Base-by-base conservation (phyloP, 2,888 invertebrate genomes). In the Lithosia quadra region DNA sequence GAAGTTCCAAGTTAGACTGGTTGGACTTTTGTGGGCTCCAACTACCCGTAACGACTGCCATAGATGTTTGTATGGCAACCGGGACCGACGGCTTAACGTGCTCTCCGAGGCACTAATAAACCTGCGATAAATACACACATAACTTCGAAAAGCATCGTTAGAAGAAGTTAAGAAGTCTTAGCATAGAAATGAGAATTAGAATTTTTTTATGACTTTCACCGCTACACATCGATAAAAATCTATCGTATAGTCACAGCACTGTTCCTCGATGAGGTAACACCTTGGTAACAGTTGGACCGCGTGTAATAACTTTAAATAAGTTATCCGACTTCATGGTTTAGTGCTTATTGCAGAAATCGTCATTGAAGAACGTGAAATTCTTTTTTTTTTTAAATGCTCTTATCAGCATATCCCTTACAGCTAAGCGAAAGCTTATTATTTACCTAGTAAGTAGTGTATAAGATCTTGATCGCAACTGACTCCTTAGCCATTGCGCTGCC, bases 231-330 rank as follows among this genome's bases (percentile, higher is more conserved):
- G 78, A 79, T 65, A 58, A 7, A 24, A 61, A 62, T 49, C 66
- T 68, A 72, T 76, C 77, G 84, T 73, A 64, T 43, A 10, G 1
- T 36, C 59, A 67, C 82, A 78, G 65, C 81, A 75, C 79, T 64
- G 70, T 21, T 9, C 74, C 64, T 69, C 65, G 74, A 74, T 88
- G 85, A 87, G 85, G 89, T 87, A 89, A 89, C 80, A 81, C 68
- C 68, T 72, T 68, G 72, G 72, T 78, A 78, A 78, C 68, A 72
- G 66, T 71, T 69, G 76, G 76, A 73, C 43, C 72, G 43, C 74
- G 75, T 76, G 75, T 78, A 83, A 81, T 80, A 79, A 49, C 49
- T n/a, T n/a, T n/a, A n/a, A n/a, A 49, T 49, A 80, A 81, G 81
- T 79, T 80, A 78, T 75, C 77, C 77, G 75, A 84, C 83, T 87